Percentiles rank a stretch among this genome's conserved stretches.
These are phyloP conservation scores for Alcedo quadribrachys DNA, from an alignment of 2,797 vertebrate species.

Conservation along the genomic window DNA sequence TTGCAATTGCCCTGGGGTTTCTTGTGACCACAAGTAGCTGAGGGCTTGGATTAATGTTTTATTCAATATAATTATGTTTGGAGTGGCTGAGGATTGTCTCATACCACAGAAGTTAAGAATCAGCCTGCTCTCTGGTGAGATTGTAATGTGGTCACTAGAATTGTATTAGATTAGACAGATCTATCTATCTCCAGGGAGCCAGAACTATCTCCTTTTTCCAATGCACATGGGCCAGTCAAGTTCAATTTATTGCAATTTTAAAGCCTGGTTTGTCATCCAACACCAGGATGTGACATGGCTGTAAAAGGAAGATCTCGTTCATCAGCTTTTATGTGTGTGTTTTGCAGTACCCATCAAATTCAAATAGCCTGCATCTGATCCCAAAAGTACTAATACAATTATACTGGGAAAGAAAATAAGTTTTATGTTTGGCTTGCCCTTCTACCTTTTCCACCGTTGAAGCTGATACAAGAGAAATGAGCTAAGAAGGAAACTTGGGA, in stretches of 20 bases:
- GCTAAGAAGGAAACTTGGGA: background rate
- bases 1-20: background rate
- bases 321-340: constrained; percentile 22
- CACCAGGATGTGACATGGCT: constrained; percentile 18
- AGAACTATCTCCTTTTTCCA: background rate
- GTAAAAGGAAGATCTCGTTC: constrained; percentile 28
- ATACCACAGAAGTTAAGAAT: constrained; percentile 28
- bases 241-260: constrained; percentile 54
- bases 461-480: background rate
- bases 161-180: constrained; percentile 32
- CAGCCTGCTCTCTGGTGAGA: background rate
- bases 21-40: constrained; percentile 10
- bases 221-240: constrained; percentile 23
- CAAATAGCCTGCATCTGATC: constrained; percentile 2
- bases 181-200: constrained; percentile 6
- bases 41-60: constrained; percentile 16
- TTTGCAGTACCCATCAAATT: constrained; percentile 30
- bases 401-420: background rate
- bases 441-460: background rate
- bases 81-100: background rate
- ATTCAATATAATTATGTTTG: background rate
- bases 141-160: constrained; percentile 4
- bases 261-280: constrained; percentile 34
- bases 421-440: constrained; percentile 19
- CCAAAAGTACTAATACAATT: constrained; percentile 22